A percentile compares a stretch with the other conserved stretches of the same genome.
Evolutionary conservation across 2,797 vertebrate genomes (phyloP).

Genomic region (Sebastes umbrosus): DNA sequence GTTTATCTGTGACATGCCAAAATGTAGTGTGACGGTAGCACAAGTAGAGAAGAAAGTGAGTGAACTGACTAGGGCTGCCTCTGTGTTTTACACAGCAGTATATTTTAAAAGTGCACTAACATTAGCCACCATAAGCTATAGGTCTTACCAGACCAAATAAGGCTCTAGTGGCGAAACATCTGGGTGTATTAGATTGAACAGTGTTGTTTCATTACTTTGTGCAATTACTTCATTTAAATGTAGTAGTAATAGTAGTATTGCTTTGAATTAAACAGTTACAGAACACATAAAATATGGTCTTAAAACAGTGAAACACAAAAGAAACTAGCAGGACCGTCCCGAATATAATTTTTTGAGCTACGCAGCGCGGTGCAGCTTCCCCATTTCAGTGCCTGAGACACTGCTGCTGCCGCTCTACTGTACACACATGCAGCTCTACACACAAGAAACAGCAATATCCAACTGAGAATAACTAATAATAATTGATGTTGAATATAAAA

Average conservation of each 20-base stretch:
- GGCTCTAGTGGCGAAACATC: background rate
- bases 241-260: background rate
- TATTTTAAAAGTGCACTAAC: background rate
- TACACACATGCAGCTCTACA: too few species aligned
- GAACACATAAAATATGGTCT: background rate
- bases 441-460: too few species aligned
- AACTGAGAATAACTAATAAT: too few species aligned
- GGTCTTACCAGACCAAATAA: background rate
- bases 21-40: background rate
- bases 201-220: background rate
- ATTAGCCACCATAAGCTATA: background rate
- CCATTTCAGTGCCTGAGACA: too few species aligned
- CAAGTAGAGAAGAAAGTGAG: too few species aligned
- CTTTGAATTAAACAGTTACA: background rate
- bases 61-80: too few species aligned
- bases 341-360: fast-evolving
- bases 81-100: background rate
- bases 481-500: too few species aligned
- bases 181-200: background rate
- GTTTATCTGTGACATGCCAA: background rate
- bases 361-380: too few species aligned
- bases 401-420: too few species aligned
- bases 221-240: background rate
- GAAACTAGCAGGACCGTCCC: background rate
- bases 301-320: background rate